These are phyloP conservation scores for Andrena trimmerana DNA, from an alignment of 2,888 invertebrate species.

Conservation along the genomic window DNA sequence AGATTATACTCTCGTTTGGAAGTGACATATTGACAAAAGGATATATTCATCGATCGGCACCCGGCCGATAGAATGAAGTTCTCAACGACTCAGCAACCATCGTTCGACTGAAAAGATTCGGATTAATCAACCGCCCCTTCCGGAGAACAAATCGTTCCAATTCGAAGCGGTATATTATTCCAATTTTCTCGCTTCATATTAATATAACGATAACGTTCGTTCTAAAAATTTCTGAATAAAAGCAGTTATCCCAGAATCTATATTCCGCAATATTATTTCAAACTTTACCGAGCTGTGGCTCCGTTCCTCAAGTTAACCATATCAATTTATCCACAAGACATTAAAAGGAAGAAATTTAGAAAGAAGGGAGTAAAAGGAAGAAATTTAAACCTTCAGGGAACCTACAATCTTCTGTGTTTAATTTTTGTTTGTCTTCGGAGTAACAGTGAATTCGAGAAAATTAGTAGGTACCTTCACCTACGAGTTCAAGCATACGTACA, in stretches of 20 bases:
- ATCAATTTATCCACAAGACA: no score
- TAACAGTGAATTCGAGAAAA: not conserved
- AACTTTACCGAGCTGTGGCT: not conserved
- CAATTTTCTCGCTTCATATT: not conserved
- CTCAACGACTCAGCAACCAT: conserved; percentile 31
- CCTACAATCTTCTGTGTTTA: not conserved
- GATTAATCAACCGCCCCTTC: conserved; percentile 18
- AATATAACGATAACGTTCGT: not conserved
- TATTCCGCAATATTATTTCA: not conserved
- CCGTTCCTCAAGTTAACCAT: not conserved
- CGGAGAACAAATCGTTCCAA: not conserved
- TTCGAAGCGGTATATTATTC: not conserved
- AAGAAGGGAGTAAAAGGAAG: not conserved
- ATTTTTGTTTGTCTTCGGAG: conserved; percentile 6
- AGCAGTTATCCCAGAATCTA: not conserved
- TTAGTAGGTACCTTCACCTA: not conserved
- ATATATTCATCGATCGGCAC: conserved; percentile 51
- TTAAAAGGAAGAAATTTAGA: not conserved
- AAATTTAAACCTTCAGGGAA: conserved; percentile 13
- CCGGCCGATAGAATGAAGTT: conserved; percentile 9
- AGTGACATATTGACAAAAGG: conserved; percentile 59
- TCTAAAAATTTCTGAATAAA: not conserved
- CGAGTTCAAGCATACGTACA: not conserved
- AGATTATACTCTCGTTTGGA: conserved; percentile 61
- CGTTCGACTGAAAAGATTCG: not conserved